These are phyloP conservation scores for Phalangium opilio DNA, from an alignment of 2,888 invertebrate species.

Conservation along the genomic window DNA sequence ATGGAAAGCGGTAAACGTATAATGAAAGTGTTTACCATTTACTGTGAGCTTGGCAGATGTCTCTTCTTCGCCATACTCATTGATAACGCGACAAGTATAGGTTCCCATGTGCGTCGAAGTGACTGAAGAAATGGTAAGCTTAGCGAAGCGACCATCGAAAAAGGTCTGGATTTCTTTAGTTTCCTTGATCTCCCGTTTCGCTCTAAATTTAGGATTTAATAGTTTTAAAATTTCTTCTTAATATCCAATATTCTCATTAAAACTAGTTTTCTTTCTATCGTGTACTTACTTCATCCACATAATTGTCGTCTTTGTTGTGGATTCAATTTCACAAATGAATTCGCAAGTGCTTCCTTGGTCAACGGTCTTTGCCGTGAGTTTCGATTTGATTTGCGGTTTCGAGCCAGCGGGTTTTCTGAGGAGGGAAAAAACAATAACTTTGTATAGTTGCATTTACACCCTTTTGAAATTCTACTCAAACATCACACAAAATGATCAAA, in stretches of 20 bases:
- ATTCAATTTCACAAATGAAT: slow-evolving; percentile 50
- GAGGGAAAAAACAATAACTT: slow-evolving; percentile 52
- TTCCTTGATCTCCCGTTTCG: slow-evolving; percentile 54
- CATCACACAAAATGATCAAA: not conserved
- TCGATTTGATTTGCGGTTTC: slow-evolving; percentile 96
- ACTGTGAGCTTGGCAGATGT: slow-evolving; percentile 72
- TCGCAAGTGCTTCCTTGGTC: slow-evolving; percentile 61
- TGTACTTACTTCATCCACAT: slow-evolving; percentile 66
- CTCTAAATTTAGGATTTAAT: slow-evolving; percentile 27
- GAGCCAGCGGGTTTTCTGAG: slow-evolving; percentile 39
- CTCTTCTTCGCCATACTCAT: slow-evolving; percentile 80
- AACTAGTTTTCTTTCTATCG: no score
- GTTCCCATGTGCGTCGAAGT: slow-evolving; percentile 57
- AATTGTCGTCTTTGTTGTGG: slow-evolving; percentile 56
- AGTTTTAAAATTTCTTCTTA: not conserved
- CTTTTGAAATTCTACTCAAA: not conserved
- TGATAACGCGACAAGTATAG: slow-evolving; percentile 71
- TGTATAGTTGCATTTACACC: slow-evolving; percentile 39
- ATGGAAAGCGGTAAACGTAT: no score
- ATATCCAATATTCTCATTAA: no score
- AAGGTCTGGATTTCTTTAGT: slow-evolving; percentile 59
- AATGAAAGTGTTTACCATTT: slow-evolving; percentile 32
- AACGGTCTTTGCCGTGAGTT: slow-evolving; percentile 42
- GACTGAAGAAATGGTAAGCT: slow-evolving; percentile 58
- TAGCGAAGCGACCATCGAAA: slow-evolving; percentile 67